phyloP scores from a whole-genome alignment of 2,113 vertebrate genomes.

The Nibea albiflora region DNA sequence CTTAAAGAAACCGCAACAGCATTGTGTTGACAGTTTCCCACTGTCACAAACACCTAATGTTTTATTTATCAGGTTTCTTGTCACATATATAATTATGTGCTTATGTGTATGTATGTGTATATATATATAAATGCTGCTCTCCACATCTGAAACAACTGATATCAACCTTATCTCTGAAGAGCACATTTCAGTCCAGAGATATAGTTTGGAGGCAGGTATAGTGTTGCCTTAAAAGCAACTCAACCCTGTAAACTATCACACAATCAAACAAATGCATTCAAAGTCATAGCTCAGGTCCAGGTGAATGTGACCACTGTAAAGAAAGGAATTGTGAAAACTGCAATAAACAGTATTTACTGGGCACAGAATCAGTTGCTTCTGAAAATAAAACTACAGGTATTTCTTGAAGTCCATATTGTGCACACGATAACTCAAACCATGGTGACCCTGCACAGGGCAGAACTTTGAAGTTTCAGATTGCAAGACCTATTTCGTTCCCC shows the following conservation, averaged over 20 bases:
- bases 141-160: too few species aligned
- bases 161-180: not conserved
- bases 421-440: not conserved
- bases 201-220: not conserved
- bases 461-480: not conserved
- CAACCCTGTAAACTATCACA: not conserved
- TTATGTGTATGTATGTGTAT: not conserved
- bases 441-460: not conserved
- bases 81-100: not conserved
- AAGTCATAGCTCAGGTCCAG: not conserved
- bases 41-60: conserved; percentile 3
- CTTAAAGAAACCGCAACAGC: not conserved
- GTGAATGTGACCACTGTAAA: too few species aligned
- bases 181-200: not conserved
- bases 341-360: not conserved
- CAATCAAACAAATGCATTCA: not conserved
- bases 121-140: too few species aligned
- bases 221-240: not conserved
- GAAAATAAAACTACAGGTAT: not conserved
- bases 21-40: conserved; percentile 27
- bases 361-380: not conserved
- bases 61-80: not conserved
- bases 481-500: not conserved
- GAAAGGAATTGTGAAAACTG: too few species aligned
- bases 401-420: not conserved